Base-by-base conservation (phyloP, 2,888 invertebrate species). In the Taenaris catops region DNA sequence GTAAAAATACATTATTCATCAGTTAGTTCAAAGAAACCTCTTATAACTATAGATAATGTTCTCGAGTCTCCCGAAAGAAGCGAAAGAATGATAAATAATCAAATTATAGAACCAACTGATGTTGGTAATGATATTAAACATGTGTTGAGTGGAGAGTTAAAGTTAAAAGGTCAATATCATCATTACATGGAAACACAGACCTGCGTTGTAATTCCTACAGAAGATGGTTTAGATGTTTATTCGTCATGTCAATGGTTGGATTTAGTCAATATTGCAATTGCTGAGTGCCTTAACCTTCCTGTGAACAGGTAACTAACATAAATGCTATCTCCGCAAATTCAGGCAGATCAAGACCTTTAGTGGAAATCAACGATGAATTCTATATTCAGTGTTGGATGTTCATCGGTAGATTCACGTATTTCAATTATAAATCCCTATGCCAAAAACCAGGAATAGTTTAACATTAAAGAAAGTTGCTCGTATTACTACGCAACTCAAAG, bases 111-210 rank as follows among this genome's bases (percentile, higher is more conserved):
- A 9, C 80, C 81, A 4, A 64, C 61, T 21, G 70, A 79, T 10
- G 52, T 44, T 7, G 84, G 83, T 0, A 62, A 61, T 37, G 75
- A 83, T 46, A 63, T 83, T 0, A 73, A 68, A 46, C 52, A 56
- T 50, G 70, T 86, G 4, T 51, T 91, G 1, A 79, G 76, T 19
- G 94, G 94, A 0, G 75, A 78, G 23, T 72, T 89, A 38, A 81
- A 87, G 32, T 52, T 89, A 41, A 91, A 90, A 6, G 63, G 88
- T 2, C 94, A 95, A 58, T 93, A 91, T 60, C 94, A 94, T 59
- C 93, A 89, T 53, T 89, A 90, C 4, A 91, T 95, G 91, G 95
- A 95, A 55, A 89, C 92, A 0, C 92, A 93, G 17, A 88, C 89
- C 0, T 90, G 91, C 39, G 81, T 93, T 0, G 90, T 88, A 5